Evolutionary conservation across 2,113 vertebrate species (phyloP), one percentile per base, ranked within the genome.

Genomic region (Meleagris gallopavo): DNA sequence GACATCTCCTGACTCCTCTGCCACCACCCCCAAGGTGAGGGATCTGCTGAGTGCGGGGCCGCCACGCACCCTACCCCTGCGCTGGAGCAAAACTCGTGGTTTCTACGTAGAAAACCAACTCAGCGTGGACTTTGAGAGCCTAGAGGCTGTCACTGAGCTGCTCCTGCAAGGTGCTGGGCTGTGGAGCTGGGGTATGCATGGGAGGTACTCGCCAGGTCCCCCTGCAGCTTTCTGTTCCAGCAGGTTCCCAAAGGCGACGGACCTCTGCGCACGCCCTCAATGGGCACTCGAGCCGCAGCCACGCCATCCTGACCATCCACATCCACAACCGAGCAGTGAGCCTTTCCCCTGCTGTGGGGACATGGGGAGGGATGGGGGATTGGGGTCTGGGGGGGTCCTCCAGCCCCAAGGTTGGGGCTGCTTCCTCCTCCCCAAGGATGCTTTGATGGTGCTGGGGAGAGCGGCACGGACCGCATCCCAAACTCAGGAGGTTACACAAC

Each of bases 221-320:
- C 38, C 24, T 25, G 34, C 45, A 86, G 14, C 75, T 38, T 36
- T 30, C 25, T 1, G 1, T 55, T 14, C 9, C 1, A 13, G 13
- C 93, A 98, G 98, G 98, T 50, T 97, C 97, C n/a, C 96, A 90
- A 67, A 95, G 95, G 15, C 90, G 98, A 38, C 95, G 61, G 67
- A 98, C 96, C 50, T 98, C 98, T 0, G 96, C 97, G 0, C 98
- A 98, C 5, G 88, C 94, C 32, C 96, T 98, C 93, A 98, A 98
- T 89, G 94, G 93, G 92, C 97, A 97, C 74, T 98, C 98, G 14
- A 98, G 98, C 94, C 97, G 98, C 79, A 98, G 98, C 94, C 98
- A 98, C 2, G 97, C 97, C 21, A 93, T 98, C 22, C 95, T 98
- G 52, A 98, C 98, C 5, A 34, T 98, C 61, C 92, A 97, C 21